Evolutionary conservation across 92 coral and sea anemone species (phyloP).

Genomic region (Epizoanthus scotinus): DNA sequence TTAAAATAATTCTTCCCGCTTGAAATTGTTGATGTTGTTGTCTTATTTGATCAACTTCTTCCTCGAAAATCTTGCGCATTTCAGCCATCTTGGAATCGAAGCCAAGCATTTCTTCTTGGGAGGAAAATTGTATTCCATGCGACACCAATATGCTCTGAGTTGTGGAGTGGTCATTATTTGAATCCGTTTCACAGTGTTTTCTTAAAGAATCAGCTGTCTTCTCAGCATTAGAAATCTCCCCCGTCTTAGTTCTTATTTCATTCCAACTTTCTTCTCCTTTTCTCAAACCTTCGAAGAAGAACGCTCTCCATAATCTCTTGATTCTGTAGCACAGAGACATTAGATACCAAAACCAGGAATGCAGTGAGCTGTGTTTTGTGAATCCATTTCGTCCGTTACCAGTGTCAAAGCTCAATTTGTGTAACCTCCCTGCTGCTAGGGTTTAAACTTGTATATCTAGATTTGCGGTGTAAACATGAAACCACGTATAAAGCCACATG

Average conservation of each 20-base stretch:
- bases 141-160: constrained; percentile 49
- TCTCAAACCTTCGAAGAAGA: constrained; percentile 46
- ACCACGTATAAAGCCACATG: not conserved
- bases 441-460: not conserved
- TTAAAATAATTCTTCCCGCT: constrained; percentile 61
- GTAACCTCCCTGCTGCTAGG: constrained; percentile 4
- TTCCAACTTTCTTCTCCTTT: constrained; percentile 15
- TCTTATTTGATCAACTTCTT: constrained; percentile 80
- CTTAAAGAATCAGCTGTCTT: not conserved
- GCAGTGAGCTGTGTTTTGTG: not conserved
- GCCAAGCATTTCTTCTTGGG: constrained; percentile 68
- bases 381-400: constrained; percentile 5
- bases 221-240: constrained; percentile 29
- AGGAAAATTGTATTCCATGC: constrained; percentile 72
- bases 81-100: constrained; percentile 83
- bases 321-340: constrained; percentile 88
- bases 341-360: not conserved
- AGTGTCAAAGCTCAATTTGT: not conserved
- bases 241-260: constrained; percentile 25
- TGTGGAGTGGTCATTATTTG: constrained; percentile 16
- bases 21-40: constrained; percentile 80
- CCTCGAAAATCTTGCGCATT: constrained; percentile 74
- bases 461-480: constrained; percentile 1
- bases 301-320: constrained; percentile 59
- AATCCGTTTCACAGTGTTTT: not conserved